A percentile compares a stretch with the other conserved stretches of the same genome.
These are phyloP conservation scores for Cottoperca gobio DNA, from an alignment of 2,797 vertebrate genomes.

Conservation along the genomic window DNA sequence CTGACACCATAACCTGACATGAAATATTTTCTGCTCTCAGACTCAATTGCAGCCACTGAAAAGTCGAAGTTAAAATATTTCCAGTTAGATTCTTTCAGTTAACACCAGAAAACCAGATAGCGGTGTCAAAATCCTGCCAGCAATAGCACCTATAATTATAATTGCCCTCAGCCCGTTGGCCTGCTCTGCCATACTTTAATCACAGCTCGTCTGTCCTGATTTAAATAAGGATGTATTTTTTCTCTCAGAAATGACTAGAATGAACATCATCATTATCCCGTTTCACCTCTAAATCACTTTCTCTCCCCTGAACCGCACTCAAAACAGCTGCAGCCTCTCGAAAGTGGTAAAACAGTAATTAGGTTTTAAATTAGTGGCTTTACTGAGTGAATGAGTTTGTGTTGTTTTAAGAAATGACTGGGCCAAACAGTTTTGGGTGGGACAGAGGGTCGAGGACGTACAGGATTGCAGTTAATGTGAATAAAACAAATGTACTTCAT, in stretches of 20 bases:
- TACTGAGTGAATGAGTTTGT: conserved; percentile 49
- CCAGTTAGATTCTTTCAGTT: not conserved
- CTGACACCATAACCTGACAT: no score
- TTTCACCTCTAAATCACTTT: conserved; percentile 74
- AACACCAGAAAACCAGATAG: conserved; percentile 33
- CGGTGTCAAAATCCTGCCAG: conserved; percentile 46
- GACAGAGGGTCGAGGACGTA: conserved; percentile 11
- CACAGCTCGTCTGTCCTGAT: conserved; percentile 61
- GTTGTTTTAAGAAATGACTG: conserved; percentile 59
- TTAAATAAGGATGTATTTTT: conserved; percentile 73
- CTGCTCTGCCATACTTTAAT: conserved; percentile 63
- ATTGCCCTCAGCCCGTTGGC: conserved; percentile 46
- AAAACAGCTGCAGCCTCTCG: conserved; percentile 69
- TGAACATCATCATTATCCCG: conserved; percentile 74
- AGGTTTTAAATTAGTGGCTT: conserved; percentile 68
- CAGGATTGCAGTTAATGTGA: not conserved
- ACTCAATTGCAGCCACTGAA: no score
- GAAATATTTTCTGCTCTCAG: no score
- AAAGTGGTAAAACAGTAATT: conserved; percentile 63
- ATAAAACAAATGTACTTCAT: not conserved
- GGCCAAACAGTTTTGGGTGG: conserved; percentile 33
- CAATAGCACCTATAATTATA: conserved; percentile 66
- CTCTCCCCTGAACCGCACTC: conserved; percentile 62
- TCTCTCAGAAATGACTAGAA: conserved; percentile 65
- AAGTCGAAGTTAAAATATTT: not conserved